These are phyloP conservation scores for Pseudopipra pipra DNA, from an alignment of 2,113 vertebrate genomes.

Conservation along the genomic window DNA sequence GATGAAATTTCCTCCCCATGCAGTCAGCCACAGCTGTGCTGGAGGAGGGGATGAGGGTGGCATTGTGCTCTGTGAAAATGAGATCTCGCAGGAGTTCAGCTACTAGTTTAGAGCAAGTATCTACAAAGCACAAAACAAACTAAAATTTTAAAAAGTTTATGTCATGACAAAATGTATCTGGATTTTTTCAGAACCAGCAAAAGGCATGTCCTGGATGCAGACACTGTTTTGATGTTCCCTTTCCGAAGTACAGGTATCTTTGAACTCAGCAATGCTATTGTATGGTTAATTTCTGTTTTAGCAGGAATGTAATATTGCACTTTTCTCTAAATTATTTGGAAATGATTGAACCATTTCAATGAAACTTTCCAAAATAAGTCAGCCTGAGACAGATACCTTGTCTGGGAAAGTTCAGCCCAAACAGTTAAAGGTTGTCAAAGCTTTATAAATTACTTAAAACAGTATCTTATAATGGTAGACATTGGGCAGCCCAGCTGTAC, in stretches of 20 bases:
- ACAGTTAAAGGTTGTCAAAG: constrained; percentile 19
- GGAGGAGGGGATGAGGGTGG: neutral
- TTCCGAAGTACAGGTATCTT: neutral
- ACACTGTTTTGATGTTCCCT: neutral
- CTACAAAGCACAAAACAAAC: neutral
- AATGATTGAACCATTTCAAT: neutral
- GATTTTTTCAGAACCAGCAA: neutral
- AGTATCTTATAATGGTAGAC: neutral
- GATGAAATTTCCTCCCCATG: neutral
- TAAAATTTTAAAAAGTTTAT: neutral
- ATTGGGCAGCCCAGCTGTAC: neutral
- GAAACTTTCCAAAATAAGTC: constrained; percentile 45
- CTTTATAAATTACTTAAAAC: neutral
- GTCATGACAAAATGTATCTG: neutral
- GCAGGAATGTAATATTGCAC: neutral
- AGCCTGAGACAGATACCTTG: neutral
- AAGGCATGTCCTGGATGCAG: neutral
- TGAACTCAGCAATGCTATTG: neutral
- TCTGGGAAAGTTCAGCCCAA: constrained; percentile 49
- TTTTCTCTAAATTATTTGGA: constrained; percentile 16
- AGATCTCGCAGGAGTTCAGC: neutral
- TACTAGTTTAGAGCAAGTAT: neutral
- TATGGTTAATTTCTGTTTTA: neutral
- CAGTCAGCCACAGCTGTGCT: neutral
- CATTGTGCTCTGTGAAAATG: neutral